Base-by-base conservation (phyloP, 2,797 vertebrate species). In the Crenuchus spilurus region DNA sequence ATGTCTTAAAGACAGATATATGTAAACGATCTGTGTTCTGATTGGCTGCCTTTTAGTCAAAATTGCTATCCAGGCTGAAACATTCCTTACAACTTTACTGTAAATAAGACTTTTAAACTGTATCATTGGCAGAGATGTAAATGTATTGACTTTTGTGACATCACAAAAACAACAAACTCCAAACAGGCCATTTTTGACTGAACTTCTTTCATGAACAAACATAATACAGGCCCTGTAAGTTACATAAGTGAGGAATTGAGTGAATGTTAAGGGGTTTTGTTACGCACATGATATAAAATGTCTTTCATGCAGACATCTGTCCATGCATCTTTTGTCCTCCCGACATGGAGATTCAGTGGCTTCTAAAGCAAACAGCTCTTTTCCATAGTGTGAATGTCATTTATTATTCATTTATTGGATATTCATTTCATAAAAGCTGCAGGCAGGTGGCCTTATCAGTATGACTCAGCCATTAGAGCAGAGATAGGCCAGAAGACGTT, bases 361-460 rank as follows among this genome's bases (percentile, higher is more conserved):
- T 48, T 18, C 42, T 6, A 61, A 57, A 57, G 62, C 26, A 46
- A 39, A 67, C 51, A 68, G 20, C 39, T 57, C 26, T 18, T 76
- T 65, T 76, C 58, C 58, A 58, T 66, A 26, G 35, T 58, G 41
- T 8, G 22, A 10, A 14, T 37, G 33, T 69, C 67, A 60, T 76
- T 46, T 71, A 39, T 70, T 71, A 51, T 76, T 71, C 31, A 49
- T 14, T 61, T 48, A 30, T 46, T 75, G 46, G 28, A 24, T 68
- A 39, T 62, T 61, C 44, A n/a, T 69, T 68, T 61, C 28, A 33
- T 52, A 68, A 68, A 75, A 61, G 57, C 55, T 60, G 6, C 22
- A 46, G 46, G 55, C 60, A 65, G 67, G 30, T 76, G 60, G 68
- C 51, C 61, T 65, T 35, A 57, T 65, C 49, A 48, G 67, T 49